Conservation (phyloP, 2,797 vertebrate genomes). For the Leuciscus waleckii region DNA sequence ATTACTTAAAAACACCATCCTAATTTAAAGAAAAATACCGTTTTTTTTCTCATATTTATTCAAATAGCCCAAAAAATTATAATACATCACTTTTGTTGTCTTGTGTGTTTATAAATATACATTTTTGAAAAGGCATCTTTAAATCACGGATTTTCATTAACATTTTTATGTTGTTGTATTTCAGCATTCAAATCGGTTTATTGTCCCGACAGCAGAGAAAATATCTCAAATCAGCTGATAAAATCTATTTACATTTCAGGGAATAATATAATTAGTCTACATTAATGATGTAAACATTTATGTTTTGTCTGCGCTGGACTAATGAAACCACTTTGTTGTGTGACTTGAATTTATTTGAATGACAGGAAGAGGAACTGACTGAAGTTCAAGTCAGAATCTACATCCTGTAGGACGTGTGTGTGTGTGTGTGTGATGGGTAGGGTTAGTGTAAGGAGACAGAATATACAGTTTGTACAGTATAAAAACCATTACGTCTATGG, state of each 20-base stretch:
- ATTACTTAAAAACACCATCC: too few species aligned
- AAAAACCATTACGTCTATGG: too few species aligned
- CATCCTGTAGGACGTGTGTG: background rate
- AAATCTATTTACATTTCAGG: background rate
- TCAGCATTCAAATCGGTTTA: background rate
- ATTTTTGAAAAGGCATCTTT: background rate
- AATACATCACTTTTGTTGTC: background rate
- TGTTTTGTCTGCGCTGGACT: background rate
- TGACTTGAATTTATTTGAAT: background rate
- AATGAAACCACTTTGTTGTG: background rate
- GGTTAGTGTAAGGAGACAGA: too few species aligned
- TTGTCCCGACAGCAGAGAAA: background rate
- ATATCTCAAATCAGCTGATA: background rate
- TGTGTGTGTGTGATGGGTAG: background rate
- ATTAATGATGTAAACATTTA: background rate
- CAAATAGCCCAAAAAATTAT: too few species aligned
- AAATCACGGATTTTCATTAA: background rate
- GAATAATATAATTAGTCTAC: background rate
- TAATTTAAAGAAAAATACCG: too few species aligned
- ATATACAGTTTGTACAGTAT: too few species aligned
- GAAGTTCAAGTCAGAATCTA: background rate
- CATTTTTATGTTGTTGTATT: background rate
- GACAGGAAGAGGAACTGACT: background rate
- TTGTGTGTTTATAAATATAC: background rate
- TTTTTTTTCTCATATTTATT: too few species aligned